These are phyloP conservation scores for Sicus ferrugineus DNA, from an alignment of 2,888 invertebrate genomes.

Conservation along the genomic window DNA sequence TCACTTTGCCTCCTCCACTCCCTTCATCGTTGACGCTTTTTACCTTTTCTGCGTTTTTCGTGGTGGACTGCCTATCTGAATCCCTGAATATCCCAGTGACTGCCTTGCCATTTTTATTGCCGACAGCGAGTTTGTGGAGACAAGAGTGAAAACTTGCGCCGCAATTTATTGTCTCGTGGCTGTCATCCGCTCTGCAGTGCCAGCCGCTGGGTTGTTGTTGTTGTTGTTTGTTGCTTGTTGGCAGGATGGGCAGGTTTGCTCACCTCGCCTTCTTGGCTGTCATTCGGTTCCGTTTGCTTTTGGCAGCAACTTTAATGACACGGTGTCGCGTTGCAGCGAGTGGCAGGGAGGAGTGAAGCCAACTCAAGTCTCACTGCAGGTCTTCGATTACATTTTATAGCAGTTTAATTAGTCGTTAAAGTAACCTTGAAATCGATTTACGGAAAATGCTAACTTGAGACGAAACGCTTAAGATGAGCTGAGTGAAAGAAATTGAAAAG, in stretches of 20 bases:
- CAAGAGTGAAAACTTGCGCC: slow-evolving; percentile 25
- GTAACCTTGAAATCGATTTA: background rate
- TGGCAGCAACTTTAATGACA: background rate
- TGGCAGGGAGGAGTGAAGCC: background rate
- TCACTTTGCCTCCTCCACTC: slow-evolving; percentile 16
- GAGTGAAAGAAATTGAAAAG: background rate
- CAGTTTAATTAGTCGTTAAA: slow-evolving; percentile 1
- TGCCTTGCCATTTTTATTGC: background rate
- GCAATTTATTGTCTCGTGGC: slow-evolving; percentile 53
- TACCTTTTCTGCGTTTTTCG: slow-evolving; percentile 2
- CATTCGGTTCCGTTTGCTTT: background rate
- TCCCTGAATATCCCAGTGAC: too few species aligned
- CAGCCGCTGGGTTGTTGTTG: too few species aligned
- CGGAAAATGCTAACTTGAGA: background rate
- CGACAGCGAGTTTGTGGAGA: slow-evolving; percentile 1
- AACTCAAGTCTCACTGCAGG: background rate
- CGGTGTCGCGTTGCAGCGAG: background rate
- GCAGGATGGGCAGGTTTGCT: too few species aligned
- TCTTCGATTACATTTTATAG: background rate
- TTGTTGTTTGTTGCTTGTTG: too few species aligned
- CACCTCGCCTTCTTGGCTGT: background rate
- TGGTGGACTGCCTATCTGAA: background rate
- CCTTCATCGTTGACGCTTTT: slow-evolving; percentile 16
- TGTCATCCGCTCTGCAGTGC: slow-evolving; percentile 41
- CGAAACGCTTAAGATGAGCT: too few species aligned